These are phyloP conservation scores for Meles meles DNA, from an alignment of 2,113 vertebrate genomes.

Conservation along the genomic window DNA sequence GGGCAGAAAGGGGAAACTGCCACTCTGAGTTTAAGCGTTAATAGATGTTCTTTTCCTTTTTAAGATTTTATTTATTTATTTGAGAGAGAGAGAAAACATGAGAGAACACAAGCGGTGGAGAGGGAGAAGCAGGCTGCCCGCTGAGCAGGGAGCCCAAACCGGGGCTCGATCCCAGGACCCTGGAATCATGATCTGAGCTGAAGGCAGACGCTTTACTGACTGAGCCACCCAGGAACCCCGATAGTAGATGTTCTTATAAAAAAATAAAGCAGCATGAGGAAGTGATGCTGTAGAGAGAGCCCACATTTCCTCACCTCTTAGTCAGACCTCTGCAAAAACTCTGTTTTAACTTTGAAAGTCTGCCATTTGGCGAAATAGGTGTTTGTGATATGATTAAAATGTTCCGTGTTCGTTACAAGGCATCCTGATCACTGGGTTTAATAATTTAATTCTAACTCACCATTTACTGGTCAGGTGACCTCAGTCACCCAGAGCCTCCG, in stretches of 20 bases:
- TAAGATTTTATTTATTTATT: background rate
- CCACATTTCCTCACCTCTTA: background rate
- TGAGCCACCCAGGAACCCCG: background rate
- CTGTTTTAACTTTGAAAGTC: background rate
- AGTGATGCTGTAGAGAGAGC: background rate
- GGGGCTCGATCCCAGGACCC: background rate
- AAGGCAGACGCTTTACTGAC: background rate
- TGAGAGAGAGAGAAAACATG: background rate
- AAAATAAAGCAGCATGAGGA: background rate
- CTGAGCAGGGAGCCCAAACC: background rate
- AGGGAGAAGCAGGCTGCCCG: background rate
- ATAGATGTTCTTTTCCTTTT: background rate
- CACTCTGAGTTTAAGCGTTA: background rate
- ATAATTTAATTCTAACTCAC: conserved; percentile 15
- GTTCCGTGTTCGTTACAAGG: background rate
- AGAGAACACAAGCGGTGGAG: background rate
- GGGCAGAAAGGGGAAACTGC: background rate
- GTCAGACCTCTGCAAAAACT: background rate
- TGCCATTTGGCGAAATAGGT: background rate
- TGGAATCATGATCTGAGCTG: background rate
- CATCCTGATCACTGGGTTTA: background rate
- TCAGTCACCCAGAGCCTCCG: background rate
- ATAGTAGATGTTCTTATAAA: background rate
- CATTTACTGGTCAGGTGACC: background rate
- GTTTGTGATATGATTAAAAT: background rate